These are phyloP conservation scores for Alcedo atthis DNA, from an alignment of 2,797 vertebrate species.

Conservation along the genomic window DNA sequence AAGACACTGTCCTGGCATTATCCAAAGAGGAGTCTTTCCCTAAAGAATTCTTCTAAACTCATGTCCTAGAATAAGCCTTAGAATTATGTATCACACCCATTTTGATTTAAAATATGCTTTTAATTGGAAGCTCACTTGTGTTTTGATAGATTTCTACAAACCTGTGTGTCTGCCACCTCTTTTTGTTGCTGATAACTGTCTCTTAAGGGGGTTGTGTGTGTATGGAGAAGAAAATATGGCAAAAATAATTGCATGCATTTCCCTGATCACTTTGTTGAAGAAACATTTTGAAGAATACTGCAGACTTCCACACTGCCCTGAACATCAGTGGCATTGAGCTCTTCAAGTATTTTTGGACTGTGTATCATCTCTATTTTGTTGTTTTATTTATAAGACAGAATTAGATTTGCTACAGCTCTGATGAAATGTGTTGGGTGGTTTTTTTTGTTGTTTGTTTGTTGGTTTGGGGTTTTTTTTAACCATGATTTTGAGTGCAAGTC, in stretches of 20 bases:
- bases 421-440: neutral
- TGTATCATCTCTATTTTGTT: slow-evolving; percentile 21
- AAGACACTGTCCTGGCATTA: neutral
- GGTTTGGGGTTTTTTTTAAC: neutral
- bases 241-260: neutral
- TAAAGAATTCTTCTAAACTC: neutral
- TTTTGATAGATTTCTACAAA: neutral
- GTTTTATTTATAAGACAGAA: slow-evolving; percentile 40
- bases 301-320: neutral
- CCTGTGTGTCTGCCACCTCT: neutral
- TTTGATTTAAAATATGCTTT: neutral
- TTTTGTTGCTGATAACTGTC: neutral
- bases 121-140: neutral
- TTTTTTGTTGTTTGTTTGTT: neutral
- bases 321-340: neutral
- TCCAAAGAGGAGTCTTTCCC: neutral
- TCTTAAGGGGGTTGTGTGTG: neutral
- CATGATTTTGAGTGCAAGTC: neutral
- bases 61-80: neutral
- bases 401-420: slow-evolving; percentile 7
- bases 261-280: neutral
- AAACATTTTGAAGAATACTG: neutral
- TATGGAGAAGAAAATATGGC: neutral
- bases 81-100: neutral
- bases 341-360: neutral